These are phyloP conservation scores for Napeogenes inachia DNA, from an alignment of 2,888 invertebrate species.

Conservation along the genomic window DNA sequence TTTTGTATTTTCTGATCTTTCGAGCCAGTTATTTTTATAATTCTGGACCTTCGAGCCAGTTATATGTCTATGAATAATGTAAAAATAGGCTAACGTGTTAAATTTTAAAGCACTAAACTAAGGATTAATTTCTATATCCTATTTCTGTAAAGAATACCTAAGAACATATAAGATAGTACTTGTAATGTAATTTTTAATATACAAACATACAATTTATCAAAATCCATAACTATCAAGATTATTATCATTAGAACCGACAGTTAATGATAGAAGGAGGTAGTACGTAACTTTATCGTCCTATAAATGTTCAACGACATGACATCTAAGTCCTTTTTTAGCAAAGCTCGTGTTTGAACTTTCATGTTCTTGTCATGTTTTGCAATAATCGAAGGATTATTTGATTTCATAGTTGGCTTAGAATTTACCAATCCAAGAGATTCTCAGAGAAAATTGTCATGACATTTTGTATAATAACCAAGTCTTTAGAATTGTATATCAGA, in stretches of 20 bases:
- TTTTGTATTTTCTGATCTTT: slow-evolving; percentile 9
- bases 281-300: not conserved
- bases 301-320: not conserved
- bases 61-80: not conserved
- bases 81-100: too few relatives aligned
- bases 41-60: slow-evolving; percentile 3
- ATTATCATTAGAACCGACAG: slow-evolving; percentile 4
- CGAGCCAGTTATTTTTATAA: not conserved
- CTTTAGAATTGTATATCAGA: too few relatives aligned
- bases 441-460: too few relatives aligned
- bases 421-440: not conserved
- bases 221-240: not conserved
- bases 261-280: not conserved
- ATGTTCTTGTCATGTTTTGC: slow-evolving; percentile 9
- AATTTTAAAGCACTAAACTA: too few relatives aligned
- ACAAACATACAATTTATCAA: not conserved
- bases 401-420: not conserved
- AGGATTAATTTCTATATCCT: too few relatives aligned
- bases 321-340: slow-evolving; percentile 21
- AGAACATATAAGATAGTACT: too few relatives aligned
- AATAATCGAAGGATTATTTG: slow-evolving; percentile 3
- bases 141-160: too few relatives aligned
- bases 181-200: not conserved
- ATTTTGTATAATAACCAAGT: too few relatives aligned
- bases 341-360: slow-evolving; percentile 20